Base-by-base conservation (phyloP, 2,888 invertebrate genomes). In the Nomada fucata region DNA sequence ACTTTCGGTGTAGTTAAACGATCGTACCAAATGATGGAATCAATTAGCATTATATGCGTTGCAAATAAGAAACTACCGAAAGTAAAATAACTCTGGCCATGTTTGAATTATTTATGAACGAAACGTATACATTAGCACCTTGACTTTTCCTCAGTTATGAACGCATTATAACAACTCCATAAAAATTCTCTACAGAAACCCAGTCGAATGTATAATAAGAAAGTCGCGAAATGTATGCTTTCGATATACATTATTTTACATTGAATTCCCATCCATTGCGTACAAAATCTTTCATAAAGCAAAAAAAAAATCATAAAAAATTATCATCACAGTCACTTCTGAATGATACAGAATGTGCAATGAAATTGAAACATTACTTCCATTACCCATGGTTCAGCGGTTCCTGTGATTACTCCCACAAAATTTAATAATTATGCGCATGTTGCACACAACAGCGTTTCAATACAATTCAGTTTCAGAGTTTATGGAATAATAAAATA, bases 361-460 rank as follows among this genome's bases (percentile, higher is more conserved):
- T 26, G 64, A 72, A 72, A 72, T 72, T 72, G 64, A 72, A 72
- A 72, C 64, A 72, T 64, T 72, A 53, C 72, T 72, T 53, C 53
- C 53, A 72, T 63, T 64, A 53, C 63, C 9, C 23, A 72, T 18
- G 63, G 63, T 53, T 53, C 44, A 64, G 42, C 42, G 42, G 72
- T 23, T 53, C 42, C 63, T 53, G n/a, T 53, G 52, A 72, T 64
- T 64, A 53, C 42, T 64, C 44, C 53, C 26, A 42, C 53, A 72
- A 64, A 72, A 72, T 72, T 72, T 72, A 72, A 72, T 72, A 64
- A 72, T 72, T 64, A 64, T 64, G 36, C 20, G 9, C n/a, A 18
- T 10, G 23, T 64, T 55, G 55, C 53, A 5, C 65, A 11, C n/a
- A 20, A 55, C 72, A 20, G 55, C 20, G 72, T 44, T 55, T 65